Conservation (phyloP, 2,113 vertebrate genomes). For the Zosterops japonicus region DNA sequence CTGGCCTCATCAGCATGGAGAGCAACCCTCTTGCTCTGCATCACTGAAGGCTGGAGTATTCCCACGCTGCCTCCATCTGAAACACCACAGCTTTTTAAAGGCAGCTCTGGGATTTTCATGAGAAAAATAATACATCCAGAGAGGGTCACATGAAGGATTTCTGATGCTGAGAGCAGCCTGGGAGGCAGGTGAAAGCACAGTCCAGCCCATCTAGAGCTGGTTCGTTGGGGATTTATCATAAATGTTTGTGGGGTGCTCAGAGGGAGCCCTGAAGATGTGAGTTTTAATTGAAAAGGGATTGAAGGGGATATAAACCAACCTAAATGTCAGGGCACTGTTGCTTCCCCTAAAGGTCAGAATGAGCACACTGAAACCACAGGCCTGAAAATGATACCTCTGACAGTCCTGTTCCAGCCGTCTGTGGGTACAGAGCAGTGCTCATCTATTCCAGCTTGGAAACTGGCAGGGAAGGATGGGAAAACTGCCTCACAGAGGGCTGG, state of each 20-base stretch:
- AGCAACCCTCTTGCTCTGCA: constrained; percentile 23
- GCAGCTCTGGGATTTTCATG: not conserved
- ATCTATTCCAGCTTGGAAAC: constrained; percentile 4
- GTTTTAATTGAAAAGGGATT: constrained; percentile 57
- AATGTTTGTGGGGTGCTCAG: not conserved
- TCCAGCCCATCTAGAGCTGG: not conserved
- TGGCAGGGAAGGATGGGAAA: not conserved
- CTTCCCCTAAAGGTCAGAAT: constrained; percentile 50
- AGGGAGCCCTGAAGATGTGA: not conserved
- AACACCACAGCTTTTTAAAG: not conserved
- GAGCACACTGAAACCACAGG: not conserved
- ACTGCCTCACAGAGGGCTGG: not conserved
- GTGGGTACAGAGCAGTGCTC: not conserved
- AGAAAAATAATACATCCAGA: not conserved
- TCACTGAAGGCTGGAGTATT: not conserved
- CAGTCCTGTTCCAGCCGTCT: not conserved
- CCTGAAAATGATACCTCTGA: constrained; percentile 30
- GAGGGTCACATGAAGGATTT: constrained; percentile 32
- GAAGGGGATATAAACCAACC: constrained; percentile 22
- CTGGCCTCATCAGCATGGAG: not conserved
- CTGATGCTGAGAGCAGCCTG: not conserved
- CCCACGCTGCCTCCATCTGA: not conserved
- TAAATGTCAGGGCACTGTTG: constrained; percentile 44
- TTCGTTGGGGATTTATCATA: not conserved
- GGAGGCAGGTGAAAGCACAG: not conserved